These are phyloP conservation scores for Eurois occulta DNA, from an alignment of 2,888 invertebrate species.

Conservation along the genomic window DNA sequence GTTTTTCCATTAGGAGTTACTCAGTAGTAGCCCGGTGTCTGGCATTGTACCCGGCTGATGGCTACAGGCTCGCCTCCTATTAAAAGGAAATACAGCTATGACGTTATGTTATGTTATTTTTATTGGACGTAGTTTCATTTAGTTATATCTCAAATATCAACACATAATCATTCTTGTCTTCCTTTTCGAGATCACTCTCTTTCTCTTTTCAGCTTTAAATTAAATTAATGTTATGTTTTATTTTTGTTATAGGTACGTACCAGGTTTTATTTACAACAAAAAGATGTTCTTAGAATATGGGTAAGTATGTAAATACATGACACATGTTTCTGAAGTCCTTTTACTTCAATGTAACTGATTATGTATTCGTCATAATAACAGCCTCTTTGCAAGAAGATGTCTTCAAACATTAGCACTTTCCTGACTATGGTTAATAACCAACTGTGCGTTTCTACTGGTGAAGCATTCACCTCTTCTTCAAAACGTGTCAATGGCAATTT, in stretches of 20 bases:
- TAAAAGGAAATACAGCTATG: no score
- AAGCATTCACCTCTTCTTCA: background rate
- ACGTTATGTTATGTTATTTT: no score
- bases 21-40: background rate
- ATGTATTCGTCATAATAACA: background rate
- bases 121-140: no score
- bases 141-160: no score
- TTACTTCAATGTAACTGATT: background rate
- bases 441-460: background rate
- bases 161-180: background rate
- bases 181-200: no score
- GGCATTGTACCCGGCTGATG: background rate
- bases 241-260: conserved; percentile 41
- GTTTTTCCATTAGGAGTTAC: background rate
- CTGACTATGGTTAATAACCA: background rate
- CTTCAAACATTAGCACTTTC: no score
- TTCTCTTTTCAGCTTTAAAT: no score
- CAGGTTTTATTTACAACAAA: background rate
- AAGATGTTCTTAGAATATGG: background rate
- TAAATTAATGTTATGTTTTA: background rate
- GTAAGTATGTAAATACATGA: conserved; percentile 11
- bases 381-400: background rate
- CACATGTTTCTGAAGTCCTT: background rate
- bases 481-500: background rate
- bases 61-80: background rate